Base-by-base conservation (phyloP, 2,888 invertebrate species). In the Caenorhabditis sp. region DNA sequence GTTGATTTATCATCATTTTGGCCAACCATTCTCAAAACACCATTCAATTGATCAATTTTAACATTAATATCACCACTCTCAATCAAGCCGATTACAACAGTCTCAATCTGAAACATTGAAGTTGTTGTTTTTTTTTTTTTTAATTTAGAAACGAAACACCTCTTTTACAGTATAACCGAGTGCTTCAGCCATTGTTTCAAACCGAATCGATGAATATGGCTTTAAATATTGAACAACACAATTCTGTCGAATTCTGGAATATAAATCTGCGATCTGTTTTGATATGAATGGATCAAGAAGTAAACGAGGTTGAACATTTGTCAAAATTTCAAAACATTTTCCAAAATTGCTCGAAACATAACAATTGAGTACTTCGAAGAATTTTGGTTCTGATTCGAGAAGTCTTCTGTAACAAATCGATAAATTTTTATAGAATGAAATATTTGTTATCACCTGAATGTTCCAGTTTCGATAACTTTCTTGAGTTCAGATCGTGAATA, bases 231-330 rank as follows among this genome's bases (percentile, higher is more conserved):
- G 87, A 85, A 97, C 95, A 73, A 97, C 90, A 53, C 97, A 97
- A 87, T 97, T 91, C 90, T 95, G 96, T 83, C 97, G 92, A 87
- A 99, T 97, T 89, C 95, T 94, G 82, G 94, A 93, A 89, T 97
- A 97, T 57, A 99, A 90, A 27, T 92, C 92, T 88, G 92, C 19
- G 4, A 99, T 93, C 89, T 97, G 97, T 50, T 95, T 94, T 49
- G 97, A 96, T 89, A 99, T 92, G 90, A 97, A 97, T 92, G 97
- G 94, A 90, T 99, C 97, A 88, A 99, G 90, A 82, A 95, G 91
- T 82, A 99, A 91, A 90, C 74, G 62, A 59, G 81, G 79, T 19
- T 67, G 69, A 14, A 82, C 61, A 10, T 71, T 62, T n/a, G 63
- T 66, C 62, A 86, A 67, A 8, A 81, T 76, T 43, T 83, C 80